phyloP scores from a whole-genome alignment of 2,888 invertebrate genomes.

The Oligia strigilis region DNA sequence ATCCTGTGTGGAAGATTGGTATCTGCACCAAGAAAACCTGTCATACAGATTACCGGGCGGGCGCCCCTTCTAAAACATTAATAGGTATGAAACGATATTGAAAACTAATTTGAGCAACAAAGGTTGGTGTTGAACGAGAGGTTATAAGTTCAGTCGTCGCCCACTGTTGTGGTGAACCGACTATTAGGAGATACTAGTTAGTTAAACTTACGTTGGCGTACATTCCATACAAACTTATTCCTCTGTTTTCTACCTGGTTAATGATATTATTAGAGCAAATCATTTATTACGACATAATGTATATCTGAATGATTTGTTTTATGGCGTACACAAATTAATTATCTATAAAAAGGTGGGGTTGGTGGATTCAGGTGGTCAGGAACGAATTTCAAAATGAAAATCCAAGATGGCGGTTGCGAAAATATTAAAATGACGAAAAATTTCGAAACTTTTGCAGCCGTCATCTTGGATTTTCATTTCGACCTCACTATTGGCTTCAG shows the following conservation, averaged over 20 bases:
- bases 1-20: neutral
- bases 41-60: neutral
- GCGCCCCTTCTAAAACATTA: neutral
- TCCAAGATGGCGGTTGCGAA: no score
- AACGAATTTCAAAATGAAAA: no score
- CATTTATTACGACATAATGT: no score
- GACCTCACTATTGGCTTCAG: no score
- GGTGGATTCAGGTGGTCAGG: no score
- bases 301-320: no score
- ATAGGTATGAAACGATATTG: neutral
- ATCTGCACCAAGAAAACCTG: neutral
- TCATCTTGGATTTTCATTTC: no score
- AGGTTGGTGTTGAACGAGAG: neutral
- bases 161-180: neutral
- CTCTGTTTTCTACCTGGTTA: neutral
- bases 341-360: no score
- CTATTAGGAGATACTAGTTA: neutral
- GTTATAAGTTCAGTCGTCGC: slow-evolving; percentile 23
- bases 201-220: neutral
- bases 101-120: neutral
- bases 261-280: neutral
- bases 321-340: no score
- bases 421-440: no score
- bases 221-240: neutral
- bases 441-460: no score